Evolutionary conservation across 2,113 vertebrate species (phyloP), one percentile per base, ranked within the genome.

Genomic region (Leptocoma aspasia): DNA sequence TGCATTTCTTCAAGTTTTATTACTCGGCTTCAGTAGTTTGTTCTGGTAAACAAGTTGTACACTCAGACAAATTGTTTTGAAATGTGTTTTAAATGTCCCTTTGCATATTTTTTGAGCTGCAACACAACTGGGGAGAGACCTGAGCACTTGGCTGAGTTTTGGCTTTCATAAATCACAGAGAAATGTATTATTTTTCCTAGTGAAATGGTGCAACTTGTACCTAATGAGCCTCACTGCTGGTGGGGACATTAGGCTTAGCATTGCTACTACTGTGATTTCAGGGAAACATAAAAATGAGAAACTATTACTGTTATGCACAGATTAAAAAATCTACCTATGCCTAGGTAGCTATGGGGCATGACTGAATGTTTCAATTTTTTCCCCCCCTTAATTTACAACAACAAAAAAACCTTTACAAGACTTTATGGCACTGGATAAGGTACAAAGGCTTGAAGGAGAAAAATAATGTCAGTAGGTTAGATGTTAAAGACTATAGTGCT

Each of bases 1-100:
- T 47, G 59, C 47, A 37, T 90, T 93, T 94, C 75, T 86, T 64
- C 53, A 59, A 66, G 47, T 93, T 94, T 92, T 94, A 88, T 95
- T 94, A 59, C 64, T 54, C 11, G 7, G 37, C 90, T 56, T 69
- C 82, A 71, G 71, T 63, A 66, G 82, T 92, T 94, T 83, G 49
- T 88, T 90, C 90, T 90, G 88, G 88, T 95, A 94, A 94, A 91
- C 93, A 94, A 70, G 71, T 66, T 75, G 87, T 86, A 69, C 63
- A 5, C 64, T 81, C 75, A 66, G 85, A 42, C 63, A 83, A 68
- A 83, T 73, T 77, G 76, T 72, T 96, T 86, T 71, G 54, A 95
- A 92, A 90, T 0, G 3, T 69, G 50, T 86, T 89, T 82, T 71
- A 94, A 91, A 82, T 68, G 85, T 77, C 71, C 68, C 27, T 78